phyloP scores from a whole-genome alignment of 2,888 invertebrate genomes.

The Tenthredo scrophulariae region DNA sequence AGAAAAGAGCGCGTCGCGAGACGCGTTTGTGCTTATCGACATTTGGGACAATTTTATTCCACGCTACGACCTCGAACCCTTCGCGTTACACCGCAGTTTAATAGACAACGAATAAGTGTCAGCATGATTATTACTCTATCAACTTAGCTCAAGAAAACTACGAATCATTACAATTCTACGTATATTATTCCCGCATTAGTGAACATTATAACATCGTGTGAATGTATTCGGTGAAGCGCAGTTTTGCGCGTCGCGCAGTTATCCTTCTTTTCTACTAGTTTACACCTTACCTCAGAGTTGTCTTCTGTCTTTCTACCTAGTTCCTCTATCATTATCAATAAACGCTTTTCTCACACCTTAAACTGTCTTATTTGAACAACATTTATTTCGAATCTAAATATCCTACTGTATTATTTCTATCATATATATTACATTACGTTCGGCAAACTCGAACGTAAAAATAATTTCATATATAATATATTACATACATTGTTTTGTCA shows the following conservation, averaged over 20 bases:
- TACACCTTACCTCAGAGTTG: not conserved
- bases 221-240: slow-evolving; percentile 16
- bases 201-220: not conserved
- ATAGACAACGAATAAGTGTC: slow-evolving; percentile 6
- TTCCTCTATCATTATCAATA: not conserved
- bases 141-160: not conserved
- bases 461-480: not conserved
- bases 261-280: not conserved
- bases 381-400: not conserved
- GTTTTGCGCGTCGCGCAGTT: slow-evolving; percentile 47
- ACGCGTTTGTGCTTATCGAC: slow-evolving; percentile 55
- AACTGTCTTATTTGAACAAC: not conserved
- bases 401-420: not conserved
- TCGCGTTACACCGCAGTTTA: not conserved
- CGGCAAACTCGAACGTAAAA: not conserved
- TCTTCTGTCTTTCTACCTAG: not conserved
- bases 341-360: not conserved
- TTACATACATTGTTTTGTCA: not conserved
- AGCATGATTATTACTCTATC: not conserved
- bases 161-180: not conserved
- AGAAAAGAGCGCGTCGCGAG: slow-evolving; percentile 64
- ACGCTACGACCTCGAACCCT: slow-evolving; percentile 3
- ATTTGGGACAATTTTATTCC: slow-evolving; percentile 55
- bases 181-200: slow-evolving; percentile 29
- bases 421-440: not conserved